These are phyloP conservation scores for Apamea sordens DNA, from an alignment of 2,888 invertebrate genomes.

Conservation along the genomic window DNA sequence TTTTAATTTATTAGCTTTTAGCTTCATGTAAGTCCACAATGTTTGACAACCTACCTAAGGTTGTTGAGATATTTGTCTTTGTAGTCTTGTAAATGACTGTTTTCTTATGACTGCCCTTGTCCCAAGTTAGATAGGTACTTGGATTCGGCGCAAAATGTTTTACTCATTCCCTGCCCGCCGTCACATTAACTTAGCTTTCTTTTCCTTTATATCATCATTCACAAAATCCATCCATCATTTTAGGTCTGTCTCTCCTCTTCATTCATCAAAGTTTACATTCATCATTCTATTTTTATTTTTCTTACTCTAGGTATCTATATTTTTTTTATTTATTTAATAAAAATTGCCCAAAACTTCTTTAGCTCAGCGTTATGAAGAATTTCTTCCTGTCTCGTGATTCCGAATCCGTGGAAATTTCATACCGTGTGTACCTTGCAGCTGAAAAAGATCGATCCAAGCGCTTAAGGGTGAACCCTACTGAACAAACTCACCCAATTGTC, in stretches of 20 bases:
- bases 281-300: background rate
- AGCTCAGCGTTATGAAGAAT: background rate
- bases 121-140: background rate
- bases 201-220: background rate
- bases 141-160: too few species aligned
- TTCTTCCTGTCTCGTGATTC: background rate
- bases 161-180: too few species aligned
- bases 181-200: background rate
- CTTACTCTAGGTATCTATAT: background rate
- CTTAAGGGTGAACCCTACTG: slow-evolving; percentile 74
- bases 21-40: background rate
- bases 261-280: background rate
- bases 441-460: slow-evolving; percentile 82
- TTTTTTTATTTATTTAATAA: background rate
- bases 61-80: background rate
- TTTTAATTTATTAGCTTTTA: background rate
- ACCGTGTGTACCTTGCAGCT: slow-evolving; percentile 67
- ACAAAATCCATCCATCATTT: background rate
- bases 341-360: background rate
- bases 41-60: background rate
- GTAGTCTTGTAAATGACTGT: background rate
- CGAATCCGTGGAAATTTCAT: slow-evolving; percentile 65
- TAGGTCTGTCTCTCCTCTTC: background rate
- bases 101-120: background rate
- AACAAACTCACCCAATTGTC: slow-evolving; percentile 69